phyloP scores from a whole-genome alignment of 2,113 vertebrate species.

The Nyctereutes procyonoides region DNA sequence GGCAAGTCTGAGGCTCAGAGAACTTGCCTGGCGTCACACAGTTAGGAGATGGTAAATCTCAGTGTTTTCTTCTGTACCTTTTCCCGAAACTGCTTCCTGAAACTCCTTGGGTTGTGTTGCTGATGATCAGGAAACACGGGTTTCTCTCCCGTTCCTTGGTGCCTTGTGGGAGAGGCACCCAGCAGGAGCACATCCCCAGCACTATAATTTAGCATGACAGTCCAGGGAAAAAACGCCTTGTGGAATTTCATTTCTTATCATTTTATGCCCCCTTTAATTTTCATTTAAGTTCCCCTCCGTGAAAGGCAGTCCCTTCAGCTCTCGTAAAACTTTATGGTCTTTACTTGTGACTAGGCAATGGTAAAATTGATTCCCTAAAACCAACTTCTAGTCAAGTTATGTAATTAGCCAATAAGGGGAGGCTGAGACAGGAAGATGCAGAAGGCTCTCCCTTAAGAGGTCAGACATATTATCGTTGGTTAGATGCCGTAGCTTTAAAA shows the following conservation, averaged over 20 bases:
- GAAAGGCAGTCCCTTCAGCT: conserved; percentile 75
- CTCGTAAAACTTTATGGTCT: conserved; percentile 79
- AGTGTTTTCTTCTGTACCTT: not conserved
- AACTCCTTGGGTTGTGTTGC: not conserved
- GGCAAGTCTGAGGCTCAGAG: not conserved
- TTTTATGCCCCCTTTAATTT: conserved; percentile 79
- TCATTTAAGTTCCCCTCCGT: conserved; percentile 62
- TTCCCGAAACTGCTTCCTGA: not conserved
- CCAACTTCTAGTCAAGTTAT: conserved; percentile 69
- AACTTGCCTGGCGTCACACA: not conserved
- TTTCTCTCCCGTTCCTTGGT: not conserved
- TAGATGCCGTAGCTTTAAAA: conserved; percentile 69
- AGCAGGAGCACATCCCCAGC: not conserved
- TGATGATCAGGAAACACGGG: not conserved
- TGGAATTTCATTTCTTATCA: conserved; percentile 69
- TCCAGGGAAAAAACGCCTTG: conserved; percentile 61
- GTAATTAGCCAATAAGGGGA: conserved; percentile 64
- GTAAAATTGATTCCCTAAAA: conserved; percentile 74
- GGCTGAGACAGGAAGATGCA: conserved; percentile 10
- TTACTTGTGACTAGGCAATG: conserved; percentile 69
- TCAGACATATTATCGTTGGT: conserved; percentile 59
- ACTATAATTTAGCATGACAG: conserved; percentile 13
- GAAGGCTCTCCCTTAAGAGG: conserved; percentile 50
- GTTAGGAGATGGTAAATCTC: accelerated
- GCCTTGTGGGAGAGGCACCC: not conserved